A percentile compares a stretch with the other conserved stretches of the same genome.
These are phyloP conservation scores for Venturia canescens DNA, from an alignment of 1,140 invertebrate genomes.

Conservation along the genomic window DNA sequence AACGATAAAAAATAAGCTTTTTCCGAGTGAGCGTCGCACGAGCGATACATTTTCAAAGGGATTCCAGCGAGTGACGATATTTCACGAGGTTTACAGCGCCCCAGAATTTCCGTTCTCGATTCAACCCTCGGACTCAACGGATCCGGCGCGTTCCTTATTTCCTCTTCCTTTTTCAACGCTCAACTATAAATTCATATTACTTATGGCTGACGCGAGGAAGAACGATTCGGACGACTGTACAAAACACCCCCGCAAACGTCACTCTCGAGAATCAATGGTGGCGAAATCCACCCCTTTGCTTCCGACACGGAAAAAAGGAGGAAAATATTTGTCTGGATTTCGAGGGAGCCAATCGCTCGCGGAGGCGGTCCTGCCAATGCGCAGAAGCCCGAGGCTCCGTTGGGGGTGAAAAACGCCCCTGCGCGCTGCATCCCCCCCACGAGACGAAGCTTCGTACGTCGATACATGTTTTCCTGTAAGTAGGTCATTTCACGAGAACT, in stretches of 20 bases:
- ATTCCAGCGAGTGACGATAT: neutral
- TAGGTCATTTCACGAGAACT: neutral
- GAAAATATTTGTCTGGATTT: neutral
- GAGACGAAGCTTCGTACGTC: no score
- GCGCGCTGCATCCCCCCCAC: neutral
- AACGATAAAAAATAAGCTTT: no score
- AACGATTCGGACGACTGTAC: slow-evolving; percentile 37
- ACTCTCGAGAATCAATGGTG: slow-evolving; percentile 16
- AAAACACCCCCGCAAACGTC: slow-evolving; percentile 20
- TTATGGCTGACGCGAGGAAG: slow-evolving; percentile 50
- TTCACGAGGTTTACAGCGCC: slow-evolving; percentile 7
- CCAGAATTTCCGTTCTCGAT: slow-evolving; percentile 42
- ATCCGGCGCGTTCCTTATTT: neutral
- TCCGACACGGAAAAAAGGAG: neutral
- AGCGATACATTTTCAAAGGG: neutral
- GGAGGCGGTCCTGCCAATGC: neutral
- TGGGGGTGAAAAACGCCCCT: slow-evolving; percentile 24
- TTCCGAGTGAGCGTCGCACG: no score
- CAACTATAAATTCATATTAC: slow-evolving; percentile 55
- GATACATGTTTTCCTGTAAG: neutral
- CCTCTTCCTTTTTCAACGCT: neutral
- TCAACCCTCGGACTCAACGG: slow-evolving; percentile 44
- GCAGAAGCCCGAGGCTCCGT: neutral
- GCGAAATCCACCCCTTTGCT: neutral
- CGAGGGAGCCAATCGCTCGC: slow-evolving; percentile 4